A percentile compares a stretch with the other conserved stretches of the same genome.
Conservation (phyloP, 2,888 invertebrate genomes). For the Sisyra terminalis region DNA sequence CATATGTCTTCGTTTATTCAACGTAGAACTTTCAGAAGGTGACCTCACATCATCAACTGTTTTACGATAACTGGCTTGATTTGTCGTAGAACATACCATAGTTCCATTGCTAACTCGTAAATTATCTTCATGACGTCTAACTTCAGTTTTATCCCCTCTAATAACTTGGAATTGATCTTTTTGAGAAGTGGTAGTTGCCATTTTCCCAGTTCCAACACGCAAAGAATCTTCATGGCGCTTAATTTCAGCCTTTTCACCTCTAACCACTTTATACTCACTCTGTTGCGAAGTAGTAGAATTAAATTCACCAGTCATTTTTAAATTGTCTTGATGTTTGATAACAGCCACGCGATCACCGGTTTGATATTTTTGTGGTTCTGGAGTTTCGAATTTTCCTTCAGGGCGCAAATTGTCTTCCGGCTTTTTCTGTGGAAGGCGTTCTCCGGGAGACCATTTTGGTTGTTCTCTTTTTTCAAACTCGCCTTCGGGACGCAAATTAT, state of each 20-base stretch:
- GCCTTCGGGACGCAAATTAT: constrained; percentile 28
- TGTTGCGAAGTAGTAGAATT: constrained; percentile 18
- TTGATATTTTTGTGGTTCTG: constrained; percentile 20
- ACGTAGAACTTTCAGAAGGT: constrained; percentile 31
- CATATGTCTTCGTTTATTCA: constrained; percentile 40
- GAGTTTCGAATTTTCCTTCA: constrained; percentile 36
- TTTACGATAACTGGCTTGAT: constrained; percentile 31
- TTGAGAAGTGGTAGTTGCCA: constrained; percentile 27
- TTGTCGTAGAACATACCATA: constrained; percentile 36
- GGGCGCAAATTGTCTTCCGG: constrained; percentile 31
- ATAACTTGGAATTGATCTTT: constrained; percentile 29
- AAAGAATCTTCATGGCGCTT: constrained; percentile 28
- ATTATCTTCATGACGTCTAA: constrained; percentile 31
- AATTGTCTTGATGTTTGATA: constrained; percentile 27
- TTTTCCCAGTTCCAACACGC: constrained; percentile 39
- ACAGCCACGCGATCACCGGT: constrained; percentile 21
- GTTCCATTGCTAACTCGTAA: constrained; percentile 30
- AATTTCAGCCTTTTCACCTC: constrained; percentile 33
- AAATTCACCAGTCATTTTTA: constrained; percentile 33
- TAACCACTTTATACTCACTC: constrained; percentile 29
- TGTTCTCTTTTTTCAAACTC: constrained; percentile 24
- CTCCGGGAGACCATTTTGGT: constrained; percentile 32
- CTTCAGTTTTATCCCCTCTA: constrained; percentile 30
- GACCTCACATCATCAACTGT: constrained; percentile 27
- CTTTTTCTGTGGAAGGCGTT: constrained; percentile 33